A percentile compares a stretch with the other conserved stretches of the same genome.
Evolutionary conservation across 1,140 invertebrate species (phyloP).

Genomic region (Goniozus legneri): DNA sequence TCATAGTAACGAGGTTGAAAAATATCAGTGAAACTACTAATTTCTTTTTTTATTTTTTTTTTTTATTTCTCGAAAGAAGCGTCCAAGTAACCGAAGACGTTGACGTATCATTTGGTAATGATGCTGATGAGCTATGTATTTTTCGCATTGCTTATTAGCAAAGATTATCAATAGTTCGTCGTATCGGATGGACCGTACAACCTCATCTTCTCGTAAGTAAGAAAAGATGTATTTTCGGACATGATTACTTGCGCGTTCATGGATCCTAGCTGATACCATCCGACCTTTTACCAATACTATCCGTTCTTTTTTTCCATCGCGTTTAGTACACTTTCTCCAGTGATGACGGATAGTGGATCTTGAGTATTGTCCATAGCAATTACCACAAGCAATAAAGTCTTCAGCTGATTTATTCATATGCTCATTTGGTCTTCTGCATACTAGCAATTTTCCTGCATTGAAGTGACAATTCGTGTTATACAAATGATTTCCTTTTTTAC

Average conservation of each 20-base stretch:
- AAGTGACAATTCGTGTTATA: not conserved
- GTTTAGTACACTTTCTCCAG: not conserved
- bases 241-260: not conserved
- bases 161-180: not conserved
- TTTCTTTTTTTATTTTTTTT: not conserved
- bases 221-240: not conserved
- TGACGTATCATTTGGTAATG: not conserved
- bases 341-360: not conserved
- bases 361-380: not conserved
- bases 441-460: not conserved
- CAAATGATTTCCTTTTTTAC: not conserved
- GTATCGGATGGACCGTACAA: not conserved
- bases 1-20: not conserved
- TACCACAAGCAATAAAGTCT: not conserved
- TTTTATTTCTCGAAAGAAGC: not conserved
- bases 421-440: not conserved
- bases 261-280: not conserved
- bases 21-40: not conserved
- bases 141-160: not conserved
- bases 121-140: not conserved
- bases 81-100: not conserved
- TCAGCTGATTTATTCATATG: not conserved
- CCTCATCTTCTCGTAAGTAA: not conserved
- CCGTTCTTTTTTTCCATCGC: not conserved
- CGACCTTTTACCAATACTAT: not conserved